phyloP scores from a whole-genome alignment of 2,113 vertebrate species.

The Grallaria varia region DNA sequence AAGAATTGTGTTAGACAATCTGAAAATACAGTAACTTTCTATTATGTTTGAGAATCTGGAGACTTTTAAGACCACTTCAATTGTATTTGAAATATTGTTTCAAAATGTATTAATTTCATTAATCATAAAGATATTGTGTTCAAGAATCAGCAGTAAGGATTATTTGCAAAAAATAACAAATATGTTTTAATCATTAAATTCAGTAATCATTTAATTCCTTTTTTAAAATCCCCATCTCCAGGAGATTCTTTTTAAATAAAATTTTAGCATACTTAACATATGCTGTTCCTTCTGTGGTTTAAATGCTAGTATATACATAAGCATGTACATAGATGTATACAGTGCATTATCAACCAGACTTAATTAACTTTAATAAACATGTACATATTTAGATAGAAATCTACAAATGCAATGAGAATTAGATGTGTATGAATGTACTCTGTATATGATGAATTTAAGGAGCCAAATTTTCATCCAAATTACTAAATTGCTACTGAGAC shows the following conservation, averaged over 20 bases:
- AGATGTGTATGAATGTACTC: neutral
- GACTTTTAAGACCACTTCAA: slow-evolving; percentile 7
- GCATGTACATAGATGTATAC: neutral
- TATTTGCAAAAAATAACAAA: neutral
- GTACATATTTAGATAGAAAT: neutral
- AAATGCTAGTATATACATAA: neutral
- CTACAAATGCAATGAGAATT: neutral
- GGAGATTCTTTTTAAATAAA: neutral
- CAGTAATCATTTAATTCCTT: neutral
- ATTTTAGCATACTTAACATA: neutral
- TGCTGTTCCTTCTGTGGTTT: neutral
- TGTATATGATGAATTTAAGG: neutral
- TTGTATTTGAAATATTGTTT: neutral
- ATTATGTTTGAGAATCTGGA: neutral
- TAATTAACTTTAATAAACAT: neutral
- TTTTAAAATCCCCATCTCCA: neutral
- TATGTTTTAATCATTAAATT: neutral
- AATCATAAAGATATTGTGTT: slow-evolving; percentile 1
- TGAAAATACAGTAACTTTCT: neutral
- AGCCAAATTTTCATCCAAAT: neutral
- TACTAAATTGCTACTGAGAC: neutral
- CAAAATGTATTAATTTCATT: slow-evolving; percentile 10
- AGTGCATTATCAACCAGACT: neutral
- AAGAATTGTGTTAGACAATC: neutral
- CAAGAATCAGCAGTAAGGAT: neutral